phyloP scores from a whole-genome alignment of 1,140 invertebrate genomes.

The Chionoecetes opilio region DNA sequence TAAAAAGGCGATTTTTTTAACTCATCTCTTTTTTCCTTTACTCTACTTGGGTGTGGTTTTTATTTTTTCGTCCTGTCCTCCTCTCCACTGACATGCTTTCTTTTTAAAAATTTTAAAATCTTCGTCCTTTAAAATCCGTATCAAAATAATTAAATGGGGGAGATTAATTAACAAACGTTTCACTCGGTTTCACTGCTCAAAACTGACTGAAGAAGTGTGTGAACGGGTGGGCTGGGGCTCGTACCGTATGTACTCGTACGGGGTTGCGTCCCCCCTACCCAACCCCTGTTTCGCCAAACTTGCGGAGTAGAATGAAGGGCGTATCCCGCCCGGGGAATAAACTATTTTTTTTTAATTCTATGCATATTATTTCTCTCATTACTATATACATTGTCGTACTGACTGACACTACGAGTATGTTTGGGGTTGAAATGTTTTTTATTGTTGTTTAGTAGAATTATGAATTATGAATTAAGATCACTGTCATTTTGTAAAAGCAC shows the following conservation, averaged over 20 bases:
- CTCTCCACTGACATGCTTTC: too few relatives aligned
- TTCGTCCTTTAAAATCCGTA: neutral
- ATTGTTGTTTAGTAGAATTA: too few relatives aligned
- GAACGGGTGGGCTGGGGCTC: neutral
- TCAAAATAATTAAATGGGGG: neutral
- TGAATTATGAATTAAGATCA: neutral
- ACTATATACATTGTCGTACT: neutral
- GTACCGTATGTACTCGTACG: constrained; percentile 14
- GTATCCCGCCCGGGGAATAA: constrained; percentile 45
- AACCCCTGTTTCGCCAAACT: constrained; percentile 39
- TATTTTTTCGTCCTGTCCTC: neutral
- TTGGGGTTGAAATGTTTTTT: neutral
- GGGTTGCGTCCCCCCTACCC: constrained; percentile 49
- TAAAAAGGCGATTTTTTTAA: constrained; percentile 35
- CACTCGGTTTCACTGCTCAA: neutral
- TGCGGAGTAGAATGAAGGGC: constrained; percentile 47
- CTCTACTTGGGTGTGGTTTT: neutral
- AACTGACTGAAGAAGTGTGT: neutral
- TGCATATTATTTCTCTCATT: neutral
- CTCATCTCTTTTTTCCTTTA: neutral
- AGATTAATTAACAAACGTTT: constrained; percentile 14
- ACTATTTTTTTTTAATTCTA: constrained; percentile 27
- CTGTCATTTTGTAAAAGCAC: neutral
- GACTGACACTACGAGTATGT: constrained; percentile 9
- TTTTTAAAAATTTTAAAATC: neutral